These are phyloP conservation scores for Piliocolobus tephrosceles DNA, from an alignment of 2,113 vertebrate species.

Conservation along the genomic window DNA sequence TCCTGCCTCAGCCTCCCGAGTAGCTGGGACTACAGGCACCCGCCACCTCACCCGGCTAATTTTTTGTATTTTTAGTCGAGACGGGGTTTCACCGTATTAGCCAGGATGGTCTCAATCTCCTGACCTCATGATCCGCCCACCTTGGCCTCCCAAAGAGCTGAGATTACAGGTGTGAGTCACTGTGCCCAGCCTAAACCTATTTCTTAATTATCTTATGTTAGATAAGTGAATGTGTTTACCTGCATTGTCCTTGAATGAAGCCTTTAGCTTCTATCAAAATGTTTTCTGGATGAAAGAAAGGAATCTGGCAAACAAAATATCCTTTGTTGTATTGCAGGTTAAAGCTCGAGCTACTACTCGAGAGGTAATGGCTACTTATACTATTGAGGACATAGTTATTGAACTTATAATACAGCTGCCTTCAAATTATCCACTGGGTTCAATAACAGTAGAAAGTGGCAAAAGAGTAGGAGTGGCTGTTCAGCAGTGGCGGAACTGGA, in stretches of 20 bases:
- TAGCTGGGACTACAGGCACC: too few relatives aligned
- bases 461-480: slow-evolving; percentile 97
- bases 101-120: too few relatives aligned
- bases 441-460: slow-evolving; percentile 95
- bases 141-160: too few relatives aligned
- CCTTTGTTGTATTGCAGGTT: slow-evolving; percentile 84
- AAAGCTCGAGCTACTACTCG: slow-evolving; percentile 95
- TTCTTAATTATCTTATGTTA: not conserved
- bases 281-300: not conserved
- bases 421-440: slow-evolving; percentile 94
- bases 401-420: slow-evolving; percentile 97
- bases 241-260: not conserved
- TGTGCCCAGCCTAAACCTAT: not conserved
- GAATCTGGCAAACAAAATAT: not conserved
- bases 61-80: too few relatives aligned
- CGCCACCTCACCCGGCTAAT: too few relatives aligned
- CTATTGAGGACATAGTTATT: slow-evolving; percentile 97
- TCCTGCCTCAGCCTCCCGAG: too few relatives aligned
- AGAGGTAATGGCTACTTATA: slow-evolving; percentile 97
- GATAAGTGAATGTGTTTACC: not conserved
- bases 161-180: too few relatives aligned
- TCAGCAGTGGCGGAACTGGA: slow-evolving; percentile 99
- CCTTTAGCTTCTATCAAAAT: not conserved
- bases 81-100: too few relatives aligned
- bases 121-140: too few relatives aligned